A percentile compares a stretch with the other conserved stretches of the same genome.
These are phyloP conservation scores for Oenanthe melanoleuca DNA, from an alignment of 2,113 vertebrate genomes.

Conservation along the genomic window DNA sequence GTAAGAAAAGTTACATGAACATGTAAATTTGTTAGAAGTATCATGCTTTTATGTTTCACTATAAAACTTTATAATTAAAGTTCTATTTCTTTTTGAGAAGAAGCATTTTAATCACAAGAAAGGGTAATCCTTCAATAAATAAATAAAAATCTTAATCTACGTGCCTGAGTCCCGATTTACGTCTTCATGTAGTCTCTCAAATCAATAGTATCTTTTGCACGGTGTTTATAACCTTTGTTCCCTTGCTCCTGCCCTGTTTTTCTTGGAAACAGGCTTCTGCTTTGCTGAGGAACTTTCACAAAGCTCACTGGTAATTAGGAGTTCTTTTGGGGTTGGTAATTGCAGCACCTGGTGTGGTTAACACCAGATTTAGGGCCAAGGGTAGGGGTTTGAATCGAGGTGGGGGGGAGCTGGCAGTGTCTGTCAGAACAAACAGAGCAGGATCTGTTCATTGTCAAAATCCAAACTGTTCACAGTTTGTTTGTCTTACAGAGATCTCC, in stretches of 20 bases:
- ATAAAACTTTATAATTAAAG: slow-evolving; percentile 53
- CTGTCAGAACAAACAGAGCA: neutral
- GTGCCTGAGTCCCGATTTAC: slow-evolving; percentile 48
- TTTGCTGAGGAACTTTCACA: neutral
- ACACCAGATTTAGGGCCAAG: neutral
- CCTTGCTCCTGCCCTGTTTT: neutral
- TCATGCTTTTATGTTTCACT: slow-evolving; percentile 34
- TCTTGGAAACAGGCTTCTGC: neutral
- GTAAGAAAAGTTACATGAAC: slow-evolving; percentile 36
- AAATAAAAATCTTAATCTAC: slow-evolving; percentile 29
- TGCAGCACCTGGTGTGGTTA: neutral
- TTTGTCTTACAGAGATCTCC: neutral
- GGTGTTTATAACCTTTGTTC: neutral
- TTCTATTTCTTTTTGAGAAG: slow-evolving; percentile 50
- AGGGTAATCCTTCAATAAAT: slow-evolving; percentile 52
- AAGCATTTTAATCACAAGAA: slow-evolving; percentile 50
- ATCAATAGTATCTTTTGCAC: neutral
- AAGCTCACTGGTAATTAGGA: neutral
- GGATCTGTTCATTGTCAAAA: neutral
- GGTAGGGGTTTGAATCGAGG: neutral
- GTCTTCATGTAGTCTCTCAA: neutral
- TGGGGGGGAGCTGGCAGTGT: neutral
- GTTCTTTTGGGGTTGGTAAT: neutral
- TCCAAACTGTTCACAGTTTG: neutral
- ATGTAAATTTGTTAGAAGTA: slow-evolving; percentile 43